Evolutionary conservation across 2,113 vertebrate species (phyloP).

Genomic region (Chaetorhynchus papuensis): DNA sequence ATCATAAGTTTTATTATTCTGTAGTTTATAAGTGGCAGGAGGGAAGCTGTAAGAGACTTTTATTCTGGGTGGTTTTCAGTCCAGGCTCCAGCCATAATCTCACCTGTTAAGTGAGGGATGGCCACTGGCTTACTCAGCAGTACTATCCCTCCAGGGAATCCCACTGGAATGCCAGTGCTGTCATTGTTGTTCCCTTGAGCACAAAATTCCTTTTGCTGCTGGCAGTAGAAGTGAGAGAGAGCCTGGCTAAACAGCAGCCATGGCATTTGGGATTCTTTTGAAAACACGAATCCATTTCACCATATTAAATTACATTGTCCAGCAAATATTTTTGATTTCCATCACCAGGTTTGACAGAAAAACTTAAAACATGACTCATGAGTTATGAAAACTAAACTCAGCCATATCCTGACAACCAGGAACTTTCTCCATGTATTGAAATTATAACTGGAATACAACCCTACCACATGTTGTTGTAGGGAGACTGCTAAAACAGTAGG

Average conservation of each 20-base stretch:
- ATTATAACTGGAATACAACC: neutral
- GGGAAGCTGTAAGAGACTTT: neutral
- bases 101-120: neutral
- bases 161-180: neutral
- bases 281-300: neutral
- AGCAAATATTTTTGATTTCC: neutral
- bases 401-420: neutral
- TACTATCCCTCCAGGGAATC: neutral
- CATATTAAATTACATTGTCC: accelerated
- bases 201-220: neutral
- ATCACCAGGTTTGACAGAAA: neutral
- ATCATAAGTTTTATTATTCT: neutral
- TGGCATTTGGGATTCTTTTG: neutral
- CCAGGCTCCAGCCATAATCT: neutral
- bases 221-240: neutral
- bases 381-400: neutral
- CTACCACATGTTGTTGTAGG: neutral
- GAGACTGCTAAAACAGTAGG: neutral
- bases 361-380: neutral
- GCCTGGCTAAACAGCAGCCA: neutral
- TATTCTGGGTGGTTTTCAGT: neutral
- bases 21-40: neutral
- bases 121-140: neutral
- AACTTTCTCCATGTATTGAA: neutral
- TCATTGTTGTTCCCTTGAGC: neutral